These are phyloP conservation scores for Himalopsyche japonica DNA, from an alignment of 2,888 invertebrate species.

Conservation along the genomic window DNA sequence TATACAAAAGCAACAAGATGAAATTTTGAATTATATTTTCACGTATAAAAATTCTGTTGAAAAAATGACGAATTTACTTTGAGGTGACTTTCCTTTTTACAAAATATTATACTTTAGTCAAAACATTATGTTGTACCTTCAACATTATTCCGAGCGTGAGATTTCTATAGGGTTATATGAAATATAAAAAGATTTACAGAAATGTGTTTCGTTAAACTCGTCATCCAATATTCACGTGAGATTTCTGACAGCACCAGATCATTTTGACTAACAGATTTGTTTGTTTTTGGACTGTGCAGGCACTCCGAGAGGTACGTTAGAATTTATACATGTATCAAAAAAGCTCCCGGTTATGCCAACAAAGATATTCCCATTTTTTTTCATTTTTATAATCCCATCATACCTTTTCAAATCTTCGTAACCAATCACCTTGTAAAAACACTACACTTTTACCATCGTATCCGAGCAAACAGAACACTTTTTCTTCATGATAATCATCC, in stretches of 20 bases:
- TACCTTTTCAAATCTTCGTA: neutral
- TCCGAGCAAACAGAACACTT: no score
- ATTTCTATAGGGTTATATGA: neutral
- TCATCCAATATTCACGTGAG: neutral
- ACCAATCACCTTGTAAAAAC: neutral
- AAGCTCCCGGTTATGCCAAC: neutral
- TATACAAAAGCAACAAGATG: no score
- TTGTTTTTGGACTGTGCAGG: constrained; percentile 43
- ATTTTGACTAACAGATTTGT: constrained; percentile 38
- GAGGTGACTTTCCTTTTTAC: neutral
- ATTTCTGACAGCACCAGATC: neutral
- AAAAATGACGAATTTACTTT: neutral
- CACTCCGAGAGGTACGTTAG: constrained; percentile 43
- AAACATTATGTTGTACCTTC: neutral
- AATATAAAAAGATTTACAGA: neutral
- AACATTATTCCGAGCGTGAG: neutral
- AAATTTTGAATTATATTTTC: no score
- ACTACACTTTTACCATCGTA: neutral
- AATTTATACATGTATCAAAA: constrained; percentile 2
- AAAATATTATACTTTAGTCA: neutral
- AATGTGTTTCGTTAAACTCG: neutral
- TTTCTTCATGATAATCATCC: no score
- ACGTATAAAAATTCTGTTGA: no score
- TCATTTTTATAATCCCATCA: neutral
- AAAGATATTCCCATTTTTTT: neutral